Evolutionary conservation across 2,113 vertebrate genomes (phyloP).

Genomic region (Atherinomorus stipes): DNA sequence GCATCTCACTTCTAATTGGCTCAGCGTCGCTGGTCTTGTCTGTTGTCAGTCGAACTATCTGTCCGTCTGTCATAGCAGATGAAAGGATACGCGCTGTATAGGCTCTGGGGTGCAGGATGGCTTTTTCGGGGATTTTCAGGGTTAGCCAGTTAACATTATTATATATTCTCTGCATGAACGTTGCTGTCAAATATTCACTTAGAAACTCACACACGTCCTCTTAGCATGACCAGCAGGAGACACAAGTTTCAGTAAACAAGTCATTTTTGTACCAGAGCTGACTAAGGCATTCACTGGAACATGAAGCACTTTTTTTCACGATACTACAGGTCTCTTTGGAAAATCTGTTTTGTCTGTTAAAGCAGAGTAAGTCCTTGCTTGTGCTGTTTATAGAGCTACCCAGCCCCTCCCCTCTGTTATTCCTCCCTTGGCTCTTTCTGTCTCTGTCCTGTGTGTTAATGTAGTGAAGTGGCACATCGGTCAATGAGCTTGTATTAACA

Average conservation of each 20-base stretch:
- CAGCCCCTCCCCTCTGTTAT: conserved; percentile 28
- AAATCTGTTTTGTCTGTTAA: conserved; percentile 12
- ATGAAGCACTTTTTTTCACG: conserved; percentile 10
- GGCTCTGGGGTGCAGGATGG: conserved; percentile 22
- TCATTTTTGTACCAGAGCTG: conserved; percentile 25
- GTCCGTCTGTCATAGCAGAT: conserved; percentile 69
- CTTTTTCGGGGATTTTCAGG: conserved; percentile 42
- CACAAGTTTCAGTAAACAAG: conserved; percentile 1
- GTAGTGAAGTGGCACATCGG: conserved; percentile 77
- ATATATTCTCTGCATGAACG: conserved; percentile 13
- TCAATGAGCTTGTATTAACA: conserved; percentile 85
- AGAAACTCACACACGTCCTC: not conserved
- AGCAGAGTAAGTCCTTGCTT: conserved; percentile 18
- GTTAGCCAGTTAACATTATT: conserved; percentile 44
- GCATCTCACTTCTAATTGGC: conserved; percentile 77
- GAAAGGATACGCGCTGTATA: conserved; percentile 61
- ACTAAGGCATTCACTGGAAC: conserved; percentile 30
- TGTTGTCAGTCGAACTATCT: conserved; percentile 63
- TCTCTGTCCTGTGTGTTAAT: conserved; percentile 75
- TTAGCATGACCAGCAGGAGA: conserved; percentile 18
- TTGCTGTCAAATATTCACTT: conserved; percentile 5
- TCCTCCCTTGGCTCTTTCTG: conserved; percentile 42
- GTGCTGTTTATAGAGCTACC: conserved; percentile 39
- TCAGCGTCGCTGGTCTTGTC: conserved; percentile 51
- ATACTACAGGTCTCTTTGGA: conserved; percentile 2